Percentiles rank a stretch among this genome's conserved stretches.
Evolutionary conservation across 2,797 vertebrate genomes (phyloP).

Genomic region (Characodon lateralis): DNA sequence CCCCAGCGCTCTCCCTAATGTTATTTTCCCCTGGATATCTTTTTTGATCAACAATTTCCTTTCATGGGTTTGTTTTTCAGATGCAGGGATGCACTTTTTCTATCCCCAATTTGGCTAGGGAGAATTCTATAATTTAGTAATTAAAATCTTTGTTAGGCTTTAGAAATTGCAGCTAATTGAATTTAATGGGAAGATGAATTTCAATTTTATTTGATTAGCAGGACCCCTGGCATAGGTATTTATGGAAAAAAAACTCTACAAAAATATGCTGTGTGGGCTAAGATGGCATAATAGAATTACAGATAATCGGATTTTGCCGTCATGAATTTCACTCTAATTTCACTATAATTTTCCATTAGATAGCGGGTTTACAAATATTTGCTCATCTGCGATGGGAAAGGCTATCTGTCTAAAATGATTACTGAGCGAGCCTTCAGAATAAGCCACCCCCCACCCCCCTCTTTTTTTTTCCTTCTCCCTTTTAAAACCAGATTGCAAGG

Average conservation of each 20-base stretch:
- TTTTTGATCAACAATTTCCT: conserved; percentile 90
- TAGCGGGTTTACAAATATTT: conserved; percentile 99
- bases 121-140: conserved; percentile 99
- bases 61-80: conserved; percentile 89
- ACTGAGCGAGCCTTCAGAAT: conserved; percentile 87
- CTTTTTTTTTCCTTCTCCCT: conserved; percentile 74
- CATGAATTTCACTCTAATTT: conserved; percentile 99
- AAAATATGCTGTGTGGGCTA: conserved; percentile 99
- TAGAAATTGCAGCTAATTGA: conserved; percentile 99
- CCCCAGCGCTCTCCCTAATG: conserved; percentile 83
- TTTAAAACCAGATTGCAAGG: conserved; percentile 89
- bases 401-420: conserved; percentile 99
- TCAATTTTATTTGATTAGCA: conserved; percentile 99
- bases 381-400: conserved; percentile 99
- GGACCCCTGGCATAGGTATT: conserved; percentile 99
- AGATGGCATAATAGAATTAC: conserved; percentile 99
- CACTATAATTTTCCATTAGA: conserved; percentile 99
- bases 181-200: conserved; percentile 99
- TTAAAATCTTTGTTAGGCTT: conserved; percentile 99
- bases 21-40: conserved; percentile 86
- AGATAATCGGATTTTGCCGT: conserved; percentile 99
- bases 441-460: conserved; percentile 75
- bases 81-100: conserved; percentile 94
- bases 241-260: conserved; percentile 99
- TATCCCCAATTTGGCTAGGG: conserved; percentile 98